Conservation (phyloP, 2,797 vertebrate species). For the Acropternis orthonyx region DNA sequence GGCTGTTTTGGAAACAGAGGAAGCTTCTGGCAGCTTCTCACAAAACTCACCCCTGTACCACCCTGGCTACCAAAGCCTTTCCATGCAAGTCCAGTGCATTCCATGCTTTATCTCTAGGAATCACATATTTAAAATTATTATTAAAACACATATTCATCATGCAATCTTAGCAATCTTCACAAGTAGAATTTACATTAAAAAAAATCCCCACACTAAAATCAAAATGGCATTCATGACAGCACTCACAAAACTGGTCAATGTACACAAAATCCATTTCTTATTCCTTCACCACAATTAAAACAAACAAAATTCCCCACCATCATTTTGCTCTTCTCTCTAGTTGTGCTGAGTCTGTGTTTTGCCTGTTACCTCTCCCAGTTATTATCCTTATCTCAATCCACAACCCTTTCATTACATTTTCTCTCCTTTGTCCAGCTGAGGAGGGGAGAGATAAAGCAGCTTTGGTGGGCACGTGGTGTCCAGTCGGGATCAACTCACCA, state of each 20-base stretch:
- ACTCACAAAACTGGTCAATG: background rate
- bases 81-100: background rate
- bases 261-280: background rate
- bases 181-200: background rate
- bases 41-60: background rate
- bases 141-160: background rate
- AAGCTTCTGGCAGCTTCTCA: background rate
- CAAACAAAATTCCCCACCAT: background rate
- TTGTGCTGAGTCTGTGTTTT: background rate
- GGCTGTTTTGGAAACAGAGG: too few relatives aligned
- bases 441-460: too few relatives aligned
- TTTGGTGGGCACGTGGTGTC: background rate
- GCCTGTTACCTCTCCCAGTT: background rate
- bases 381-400: background rate
- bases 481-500: background rate
- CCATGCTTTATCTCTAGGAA: background rate
- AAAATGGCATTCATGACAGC: background rate
- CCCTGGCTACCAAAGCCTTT: background rate
- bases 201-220: background rate
- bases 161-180: background rate
- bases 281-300: background rate
- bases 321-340: background rate
- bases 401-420: background rate
- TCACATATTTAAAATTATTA: background rate
- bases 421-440: background rate